Percentiles rank a stretch among this genome's conserved stretches.
Evolutionary conservation across 2,113 vertebrate genomes (phyloP).

Genomic region (Oreotrochilus melanogaster): DNA sequence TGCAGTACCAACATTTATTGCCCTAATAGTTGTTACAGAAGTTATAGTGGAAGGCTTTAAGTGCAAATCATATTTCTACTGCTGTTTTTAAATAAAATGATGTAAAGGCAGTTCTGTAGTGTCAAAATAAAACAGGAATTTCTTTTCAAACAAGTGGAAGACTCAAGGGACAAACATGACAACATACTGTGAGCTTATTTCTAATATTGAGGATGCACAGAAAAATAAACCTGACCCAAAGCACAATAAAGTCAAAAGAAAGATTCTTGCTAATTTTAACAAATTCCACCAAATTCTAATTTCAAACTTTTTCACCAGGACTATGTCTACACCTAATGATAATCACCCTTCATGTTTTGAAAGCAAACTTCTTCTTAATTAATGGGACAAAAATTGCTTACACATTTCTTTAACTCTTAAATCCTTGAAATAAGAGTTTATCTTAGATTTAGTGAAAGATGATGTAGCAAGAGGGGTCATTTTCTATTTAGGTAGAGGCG

Average conservation of each 20-base stretch:
- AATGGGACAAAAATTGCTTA: background rate
- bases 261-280: background rate
- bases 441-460: background rate
- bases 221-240: background rate
- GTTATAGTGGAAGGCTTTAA: background rate
- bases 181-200: background rate
- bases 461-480: background rate
- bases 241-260: background rate
- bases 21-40: background rate
- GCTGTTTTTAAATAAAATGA: background rate
- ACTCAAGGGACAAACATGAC: background rate
- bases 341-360: background rate
- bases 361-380: background rate
- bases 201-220: background rate
- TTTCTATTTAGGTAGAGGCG: background rate
- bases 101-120: background rate
- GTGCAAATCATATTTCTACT: background rate
- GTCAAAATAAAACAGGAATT: background rate
- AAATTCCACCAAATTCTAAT: background rate
- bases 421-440: background rate
- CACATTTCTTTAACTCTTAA: background rate
- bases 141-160: background rate
- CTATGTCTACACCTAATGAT: background rate
- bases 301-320: background rate
- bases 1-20: background rate